A percentile compares a stretch with the other conserved stretches of the same genome.
phyloP scores from a whole-genome alignment of 2,797 vertebrate species.

The Phrynocephalus vlangalii region DNA sequence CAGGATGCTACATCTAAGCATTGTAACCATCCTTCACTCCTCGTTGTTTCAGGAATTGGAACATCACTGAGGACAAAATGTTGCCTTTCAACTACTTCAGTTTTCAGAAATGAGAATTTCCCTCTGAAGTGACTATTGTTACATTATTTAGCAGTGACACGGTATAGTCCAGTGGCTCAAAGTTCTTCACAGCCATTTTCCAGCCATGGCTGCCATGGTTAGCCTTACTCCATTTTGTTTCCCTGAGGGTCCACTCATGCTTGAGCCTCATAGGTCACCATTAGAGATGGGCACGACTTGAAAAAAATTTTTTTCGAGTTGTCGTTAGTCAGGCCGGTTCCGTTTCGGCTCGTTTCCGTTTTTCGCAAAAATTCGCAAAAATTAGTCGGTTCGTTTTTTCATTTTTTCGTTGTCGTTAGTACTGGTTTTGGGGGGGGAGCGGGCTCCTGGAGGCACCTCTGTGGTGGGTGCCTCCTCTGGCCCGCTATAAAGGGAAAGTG shows the following conservation, averaged over 20 bases:
- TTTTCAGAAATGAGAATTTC: background rate
- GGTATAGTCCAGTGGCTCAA: background rate
- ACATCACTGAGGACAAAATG: background rate
- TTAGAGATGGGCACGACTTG: too few relatives aligned
- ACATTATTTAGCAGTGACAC: background rate
- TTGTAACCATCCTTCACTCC: background rate
- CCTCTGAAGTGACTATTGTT: background rate
- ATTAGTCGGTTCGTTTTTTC: too few relatives aligned
- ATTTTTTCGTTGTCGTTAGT: too few relatives aligned
- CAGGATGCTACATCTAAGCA: background rate
- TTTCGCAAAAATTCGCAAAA: too few relatives aligned
- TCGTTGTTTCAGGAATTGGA: background rate
- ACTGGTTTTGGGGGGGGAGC: too few relatives aligned
- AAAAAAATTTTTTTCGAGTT: too few relatives aligned
- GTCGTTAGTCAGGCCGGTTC: too few relatives aligned
- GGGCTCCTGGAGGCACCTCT: too few relatives aligned
- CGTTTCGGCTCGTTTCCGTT: too few relatives aligned
- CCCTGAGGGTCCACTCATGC: background rate
- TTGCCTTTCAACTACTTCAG: background rate
- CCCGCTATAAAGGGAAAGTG: too few relatives aligned
- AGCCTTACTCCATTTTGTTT: background rate
- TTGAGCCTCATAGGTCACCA: background rate
- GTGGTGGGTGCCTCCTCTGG: too few relatives aligned
- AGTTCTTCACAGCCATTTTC: background rate
- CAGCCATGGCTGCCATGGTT: background rate